phyloP scores from a whole-genome alignment of 2,888 invertebrate genomes.

The Ernsta delagoae region DNA sequence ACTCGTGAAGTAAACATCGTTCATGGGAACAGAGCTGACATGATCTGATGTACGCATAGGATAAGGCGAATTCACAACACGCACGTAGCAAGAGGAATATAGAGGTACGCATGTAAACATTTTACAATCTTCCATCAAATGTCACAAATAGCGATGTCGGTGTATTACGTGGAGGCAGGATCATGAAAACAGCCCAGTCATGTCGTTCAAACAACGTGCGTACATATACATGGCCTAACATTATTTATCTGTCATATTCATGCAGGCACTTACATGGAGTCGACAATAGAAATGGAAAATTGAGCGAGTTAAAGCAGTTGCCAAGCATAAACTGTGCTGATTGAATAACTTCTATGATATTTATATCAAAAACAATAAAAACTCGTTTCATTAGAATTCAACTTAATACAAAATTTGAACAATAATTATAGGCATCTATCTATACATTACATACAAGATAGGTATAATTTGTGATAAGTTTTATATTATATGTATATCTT shows the following conservation, averaged over 20 bases:
- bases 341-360: too few species aligned
- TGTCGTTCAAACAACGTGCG: constrained; percentile 56
- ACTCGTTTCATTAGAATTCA: too few species aligned
- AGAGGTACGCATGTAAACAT: constrained; percentile 65
- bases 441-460: too few species aligned
- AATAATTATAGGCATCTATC: too few species aligned
- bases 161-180: constrained; percentile 59
- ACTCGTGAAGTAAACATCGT: constrained; percentile 39
- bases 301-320: too few species aligned
- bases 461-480: too few species aligned
- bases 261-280: constrained; percentile 47
- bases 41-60: constrained; percentile 62
- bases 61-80: constrained; percentile 63
- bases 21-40: constrained; percentile 51
- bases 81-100: constrained; percentile 55
- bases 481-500: too few species aligned
- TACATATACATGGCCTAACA: constrained; percentile 48
- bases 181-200: constrained; percentile 59
- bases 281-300: constrained; percentile 32
- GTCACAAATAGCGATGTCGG: constrained; percentile 70
- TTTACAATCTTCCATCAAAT: constrained; percentile 74
- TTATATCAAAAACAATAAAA: too few species aligned
- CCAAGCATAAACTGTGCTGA: too few species aligned
- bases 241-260: constrained; percentile 56
- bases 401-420: too few species aligned